Conservation (phyloP, 2,113 vertebrate genomes). For the Nematolebias whitei region DNA sequence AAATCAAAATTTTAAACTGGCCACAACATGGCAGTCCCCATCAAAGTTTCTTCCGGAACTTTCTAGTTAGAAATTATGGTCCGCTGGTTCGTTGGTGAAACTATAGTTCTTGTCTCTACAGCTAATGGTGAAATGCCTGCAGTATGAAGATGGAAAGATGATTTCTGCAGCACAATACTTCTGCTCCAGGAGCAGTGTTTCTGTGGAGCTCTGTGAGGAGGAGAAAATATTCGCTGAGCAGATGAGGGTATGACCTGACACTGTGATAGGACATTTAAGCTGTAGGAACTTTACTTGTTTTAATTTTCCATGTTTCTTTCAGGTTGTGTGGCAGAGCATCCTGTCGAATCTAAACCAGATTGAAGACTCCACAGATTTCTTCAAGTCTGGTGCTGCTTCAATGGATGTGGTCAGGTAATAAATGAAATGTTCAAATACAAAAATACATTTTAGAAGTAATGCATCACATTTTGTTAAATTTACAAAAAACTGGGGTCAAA, state of each 20-base stretch:
- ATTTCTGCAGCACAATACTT: constrained; percentile 85
- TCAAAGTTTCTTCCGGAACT: too few relatives aligned
- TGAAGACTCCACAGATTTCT: constrained; percentile 88
- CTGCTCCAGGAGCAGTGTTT: constrained; percentile 60
- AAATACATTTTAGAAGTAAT: too few relatives aligned
- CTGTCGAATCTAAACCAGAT: constrained; percentile 79
- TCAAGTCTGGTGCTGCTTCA: constrained; percentile 88
- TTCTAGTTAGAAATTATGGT: too few relatives aligned
- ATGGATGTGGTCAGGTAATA: constrained; percentile 89
- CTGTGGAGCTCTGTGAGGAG: constrained; percentile 82
- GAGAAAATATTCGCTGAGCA: constrained; percentile 80
- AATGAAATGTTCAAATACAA: too few relatives aligned
- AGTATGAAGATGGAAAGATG: constrained; percentile 88
- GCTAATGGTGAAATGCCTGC: constrained; percentile 87
- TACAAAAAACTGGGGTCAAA: too few relatives aligned
- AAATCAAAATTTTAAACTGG: too few relatives aligned
- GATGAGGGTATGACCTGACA: constrained; percentile 74
- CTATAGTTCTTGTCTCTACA: constrained; percentile 38
- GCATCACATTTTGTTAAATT: too few relatives aligned
- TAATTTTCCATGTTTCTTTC: constrained; percentile 13
- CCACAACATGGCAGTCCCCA: too few relatives aligned
- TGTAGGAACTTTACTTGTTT: too few relatives aligned
- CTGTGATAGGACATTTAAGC: too few relatives aligned
- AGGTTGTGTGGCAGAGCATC: constrained; percentile 86
- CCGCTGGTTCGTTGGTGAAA: neutral